Conservation (phyloP, 2,888 invertebrate species). For the Smittia aterrima region DNA sequence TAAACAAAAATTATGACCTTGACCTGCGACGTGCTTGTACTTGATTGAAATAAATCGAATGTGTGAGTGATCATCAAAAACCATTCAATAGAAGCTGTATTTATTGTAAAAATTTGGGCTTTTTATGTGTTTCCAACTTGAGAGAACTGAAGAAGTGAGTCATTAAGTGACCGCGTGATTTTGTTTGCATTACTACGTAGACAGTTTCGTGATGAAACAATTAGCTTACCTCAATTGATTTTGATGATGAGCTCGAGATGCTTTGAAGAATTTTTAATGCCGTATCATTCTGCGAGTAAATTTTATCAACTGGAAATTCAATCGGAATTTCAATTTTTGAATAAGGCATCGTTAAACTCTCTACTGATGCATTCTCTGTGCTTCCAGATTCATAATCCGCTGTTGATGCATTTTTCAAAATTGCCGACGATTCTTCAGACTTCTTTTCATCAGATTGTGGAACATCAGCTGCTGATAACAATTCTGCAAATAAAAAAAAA, state of each 20-base stretch:
- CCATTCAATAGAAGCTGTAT: no score
- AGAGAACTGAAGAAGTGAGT: background rate
- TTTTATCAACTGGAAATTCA: slow-evolving; percentile 13
- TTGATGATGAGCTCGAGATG: background rate
- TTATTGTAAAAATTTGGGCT: no score
- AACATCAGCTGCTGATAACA: background rate
- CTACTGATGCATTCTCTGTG: background rate
- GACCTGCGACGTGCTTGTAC: background rate
- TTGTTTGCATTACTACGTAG: background rate
- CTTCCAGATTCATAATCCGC: background rate
- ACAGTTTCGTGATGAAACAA: background rate
- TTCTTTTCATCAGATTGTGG: slow-evolving; percentile 5
- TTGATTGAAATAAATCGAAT: no score
- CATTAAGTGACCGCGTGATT: background rate
- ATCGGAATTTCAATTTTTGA: no score
- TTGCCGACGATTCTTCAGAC: background rate
- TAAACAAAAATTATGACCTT: background rate
- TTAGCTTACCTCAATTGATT: background rate
- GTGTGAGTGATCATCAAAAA: no score
- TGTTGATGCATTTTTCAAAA: background rate
- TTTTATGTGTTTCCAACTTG: no score
- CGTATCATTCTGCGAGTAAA: slow-evolving; percentile 42
- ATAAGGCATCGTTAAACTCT: no score
- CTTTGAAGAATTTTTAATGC: slow-evolving; percentile 43
- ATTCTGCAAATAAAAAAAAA: background rate